phyloP scores from a whole-genome alignment of 2,888 invertebrate genomes.

The Synergus gifuensis region DNA sequence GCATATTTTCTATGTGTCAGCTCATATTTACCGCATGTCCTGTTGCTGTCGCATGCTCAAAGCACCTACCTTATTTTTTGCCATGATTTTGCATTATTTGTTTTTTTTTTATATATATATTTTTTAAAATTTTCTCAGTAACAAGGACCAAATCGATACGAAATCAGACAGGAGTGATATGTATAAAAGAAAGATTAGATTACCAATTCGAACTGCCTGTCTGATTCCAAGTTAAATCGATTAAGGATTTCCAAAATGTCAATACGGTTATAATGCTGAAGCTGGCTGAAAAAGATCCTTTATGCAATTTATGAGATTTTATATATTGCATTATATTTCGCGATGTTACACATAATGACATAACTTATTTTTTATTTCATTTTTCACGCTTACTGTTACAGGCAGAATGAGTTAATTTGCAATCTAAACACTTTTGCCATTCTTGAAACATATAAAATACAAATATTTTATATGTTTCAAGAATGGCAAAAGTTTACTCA shows the following conservation, averaged over 20 bases:
- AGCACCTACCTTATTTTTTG: slow-evolving; percentile 42
- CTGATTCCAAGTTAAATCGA: not conserved
- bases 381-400: not conserved
- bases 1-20: slow-evolving; percentile 57
- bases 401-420: not conserved
- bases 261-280: not conserved
- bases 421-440: too few species aligned
- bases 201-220: not conserved
- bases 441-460: too few species aligned
- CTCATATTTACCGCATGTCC: slow-evolving; percentile 58
- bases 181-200: not conserved
- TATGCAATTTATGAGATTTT: not conserved
- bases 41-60: slow-evolving; percentile 59
- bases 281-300: not conserved
- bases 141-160: not conserved
- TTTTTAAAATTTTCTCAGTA: not conserved
- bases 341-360: not conserved
- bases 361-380: not conserved
- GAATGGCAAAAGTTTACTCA: not conserved
- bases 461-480: not conserved
- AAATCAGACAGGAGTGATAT: not conserved
- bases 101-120: not conserved
- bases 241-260: not conserved
- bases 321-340: not conserved
- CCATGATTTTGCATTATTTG: slow-evolving; percentile 49